Evolutionary conservation across 1,140 invertebrate species (phyloP).

Genomic region (Papilio machaon): DNA sequence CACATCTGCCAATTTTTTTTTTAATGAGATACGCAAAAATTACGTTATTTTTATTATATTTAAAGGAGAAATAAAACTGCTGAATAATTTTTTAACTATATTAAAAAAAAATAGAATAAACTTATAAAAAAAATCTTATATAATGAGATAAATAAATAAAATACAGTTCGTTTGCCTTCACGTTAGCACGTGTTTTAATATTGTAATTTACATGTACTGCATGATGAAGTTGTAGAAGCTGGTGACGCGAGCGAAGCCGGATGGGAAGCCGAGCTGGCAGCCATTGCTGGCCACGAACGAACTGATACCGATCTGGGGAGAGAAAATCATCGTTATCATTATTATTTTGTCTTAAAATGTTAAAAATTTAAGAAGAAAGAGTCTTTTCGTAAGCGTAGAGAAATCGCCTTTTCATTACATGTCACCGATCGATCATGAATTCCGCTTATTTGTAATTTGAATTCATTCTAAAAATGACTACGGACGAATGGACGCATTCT

Average conservation of each 20-base stretch:
- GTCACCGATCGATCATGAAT: too few relatives aligned
- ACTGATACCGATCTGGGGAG: constrained; percentile 68
- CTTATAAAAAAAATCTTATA: constrained; percentile 6
- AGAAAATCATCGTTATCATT: background rate
- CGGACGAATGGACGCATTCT: too few relatives aligned
- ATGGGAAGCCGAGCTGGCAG: constrained; percentile 69
- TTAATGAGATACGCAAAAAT: background rate
- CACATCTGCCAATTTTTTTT: too few relatives aligned
- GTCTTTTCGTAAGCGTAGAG: too few relatives aligned
- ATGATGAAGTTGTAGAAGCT: constrained; percentile 63
- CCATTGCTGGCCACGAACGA: constrained; percentile 65
- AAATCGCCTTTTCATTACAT: too few relatives aligned
- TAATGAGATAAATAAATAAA: constrained; percentile 28
- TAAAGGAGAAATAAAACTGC: background rate
- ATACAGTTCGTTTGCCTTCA: background rate
- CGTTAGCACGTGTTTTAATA: constrained; percentile 7
- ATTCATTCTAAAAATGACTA: too few relatives aligned
- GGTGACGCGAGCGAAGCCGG: constrained; percentile 74
- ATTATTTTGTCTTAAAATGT: background rate
- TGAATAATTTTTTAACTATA: background rate
- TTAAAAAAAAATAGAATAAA: background rate
- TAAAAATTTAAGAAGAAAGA: too few relatives aligned
- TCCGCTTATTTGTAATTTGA: too few relatives aligned
- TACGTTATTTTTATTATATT: too few relatives aligned
- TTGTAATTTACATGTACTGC: constrained; percentile 46